Conservation (phyloP, 1,140 invertebrate genomes). For the Mizuhopecten yessoensis region DNA sequence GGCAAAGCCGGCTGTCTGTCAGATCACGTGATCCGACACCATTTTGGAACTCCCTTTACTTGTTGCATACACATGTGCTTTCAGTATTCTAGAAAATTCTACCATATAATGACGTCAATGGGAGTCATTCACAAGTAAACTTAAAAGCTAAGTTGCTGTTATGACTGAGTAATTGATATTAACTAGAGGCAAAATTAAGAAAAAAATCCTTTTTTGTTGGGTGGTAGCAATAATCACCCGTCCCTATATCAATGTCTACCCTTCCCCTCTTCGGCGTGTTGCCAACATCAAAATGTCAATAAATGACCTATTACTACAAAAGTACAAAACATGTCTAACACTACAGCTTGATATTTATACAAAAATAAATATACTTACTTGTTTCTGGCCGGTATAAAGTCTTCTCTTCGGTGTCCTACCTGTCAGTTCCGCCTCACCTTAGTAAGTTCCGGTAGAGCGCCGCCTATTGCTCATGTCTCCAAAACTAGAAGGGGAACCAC, state of each 20-base stretch:
- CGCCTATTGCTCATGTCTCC: background rate
- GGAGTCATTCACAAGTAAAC: background rate
- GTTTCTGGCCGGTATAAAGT: background rate
- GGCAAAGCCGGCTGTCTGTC: constrained; percentile 10
- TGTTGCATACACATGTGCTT: constrained; percentile 33
- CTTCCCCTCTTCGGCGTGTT: background rate
- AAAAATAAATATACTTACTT: constrained; percentile 13
- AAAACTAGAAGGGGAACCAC: background rate
- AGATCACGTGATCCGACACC: background rate
- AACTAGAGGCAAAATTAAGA: background rate
- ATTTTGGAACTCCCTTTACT: constrained; percentile 33
- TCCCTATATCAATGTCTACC: background rate
- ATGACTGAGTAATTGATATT: background rate
- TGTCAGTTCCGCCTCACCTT: constrained; percentile 24
- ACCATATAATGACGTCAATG: background rate
- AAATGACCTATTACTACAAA: background rate
- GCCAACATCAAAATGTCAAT: background rate
- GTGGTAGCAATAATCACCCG: background rate
- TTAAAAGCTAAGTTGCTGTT: background rate
- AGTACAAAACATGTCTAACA: background rate
- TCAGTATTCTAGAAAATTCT: constrained; percentile 11
- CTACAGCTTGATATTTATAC: background rate
- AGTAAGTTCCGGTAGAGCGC: background rate
- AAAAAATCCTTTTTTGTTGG: background rate
- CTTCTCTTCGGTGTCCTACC: background rate